phyloP scores from a whole-genome alignment of 1,140 invertebrate species.

The Battus philenor region DNA sequence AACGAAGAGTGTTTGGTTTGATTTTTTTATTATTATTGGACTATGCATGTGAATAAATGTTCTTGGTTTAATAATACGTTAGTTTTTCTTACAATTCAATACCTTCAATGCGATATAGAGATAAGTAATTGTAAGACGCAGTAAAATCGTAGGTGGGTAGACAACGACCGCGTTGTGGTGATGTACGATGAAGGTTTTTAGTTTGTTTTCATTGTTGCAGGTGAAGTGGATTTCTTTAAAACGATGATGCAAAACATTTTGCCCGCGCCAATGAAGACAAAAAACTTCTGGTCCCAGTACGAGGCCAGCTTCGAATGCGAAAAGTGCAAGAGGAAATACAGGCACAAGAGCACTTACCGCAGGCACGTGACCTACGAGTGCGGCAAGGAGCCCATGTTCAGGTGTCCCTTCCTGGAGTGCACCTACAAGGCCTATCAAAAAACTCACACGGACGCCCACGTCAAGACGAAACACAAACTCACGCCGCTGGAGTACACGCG shows the following conservation, averaged over 20 bases:
- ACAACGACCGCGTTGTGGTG: slow-evolving; percentile 1
- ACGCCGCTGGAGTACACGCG: slow-evolving; percentile 58
- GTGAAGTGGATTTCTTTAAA: slow-evolving; percentile 71
- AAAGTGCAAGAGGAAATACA: slow-evolving; percentile 66
- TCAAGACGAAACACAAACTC: slow-evolving; percentile 60
- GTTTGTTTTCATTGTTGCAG: slow-evolving; percentile 61
- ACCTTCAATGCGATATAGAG: neutral
- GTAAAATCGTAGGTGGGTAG: slow-evolving; percentile 23
- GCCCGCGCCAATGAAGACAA: slow-evolving; percentile 66
- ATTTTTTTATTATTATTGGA: slow-evolving; percentile 49
- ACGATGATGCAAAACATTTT: slow-evolving; percentile 66
- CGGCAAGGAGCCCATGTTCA: slow-evolving; percentile 73
- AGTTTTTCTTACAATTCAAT: slow-evolving; percentile 27
- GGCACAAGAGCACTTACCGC: slow-evolving; percentile 73
- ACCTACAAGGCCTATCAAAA: slow-evolving; percentile 73
- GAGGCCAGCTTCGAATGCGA: slow-evolving; percentile 64
- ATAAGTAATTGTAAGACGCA: slow-evolving; percentile 8
- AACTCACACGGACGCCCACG: slow-evolving; percentile 63
- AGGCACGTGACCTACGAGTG: slow-evolving; percentile 74
- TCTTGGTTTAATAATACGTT: slow-evolving; percentile 51
- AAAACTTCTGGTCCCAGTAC: slow-evolving; percentile 64
- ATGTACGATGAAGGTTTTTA: slow-evolving; percentile 20
- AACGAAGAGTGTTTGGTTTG: slow-evolving; percentile 66
- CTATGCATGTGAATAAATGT: slow-evolving; percentile 71
- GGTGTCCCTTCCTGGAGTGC: slow-evolving; percentile 70